Evolutionary conservation across 1,140 invertebrate species (phyloP), one percentile per base, ranked within the genome.

Genomic region (Triops longicaudatus): DNA sequence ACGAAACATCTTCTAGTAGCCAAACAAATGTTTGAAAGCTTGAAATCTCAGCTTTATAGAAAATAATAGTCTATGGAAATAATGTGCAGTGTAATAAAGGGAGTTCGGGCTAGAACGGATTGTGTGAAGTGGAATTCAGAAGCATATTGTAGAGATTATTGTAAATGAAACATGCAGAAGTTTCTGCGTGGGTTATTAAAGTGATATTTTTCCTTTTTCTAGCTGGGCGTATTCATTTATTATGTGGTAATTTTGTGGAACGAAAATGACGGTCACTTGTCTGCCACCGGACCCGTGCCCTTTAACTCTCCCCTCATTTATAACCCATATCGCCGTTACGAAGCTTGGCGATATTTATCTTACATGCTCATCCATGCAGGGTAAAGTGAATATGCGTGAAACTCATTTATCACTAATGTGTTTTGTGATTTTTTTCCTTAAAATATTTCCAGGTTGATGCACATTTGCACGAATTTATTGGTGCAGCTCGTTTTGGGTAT

Each of bases 341-440:
- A 99, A 86, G 91, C 90, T 0, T 99, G 95, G 95, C 88, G 97
- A 80, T 99, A 91, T 83, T 73, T 98, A 10, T 93, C 93, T 1
- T 99, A 99, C 83, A 98, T 98, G 94, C 91, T 98, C 83, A 96
- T 99, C 43, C 97, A 98, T 85, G 74, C 77, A 3, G 77, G 77
- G 73, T 78, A 78, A 77, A 9, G 0, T 14, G 31, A 26, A 10
- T 26, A 4, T 37, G 31, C 31, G 31, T 37, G 31, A 37, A 7
- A 2, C 31, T 14, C 43, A 1, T 11, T n/a, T n/a, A 72, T 73
- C 17, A 31, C 12, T 73, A 22, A 31, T 17, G n/a, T 74, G 1
- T 77, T 22, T 31, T 50, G 73, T n/a, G n/a, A 77, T 26, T 75
- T 14, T 73, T 82, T 37, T 44, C 26, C 43, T 41, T 77, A 9